These are phyloP conservation scores for Drosophila asahinai DNA, from an alignment of 1,140 invertebrate genomes.

Conservation along the genomic window DNA sequence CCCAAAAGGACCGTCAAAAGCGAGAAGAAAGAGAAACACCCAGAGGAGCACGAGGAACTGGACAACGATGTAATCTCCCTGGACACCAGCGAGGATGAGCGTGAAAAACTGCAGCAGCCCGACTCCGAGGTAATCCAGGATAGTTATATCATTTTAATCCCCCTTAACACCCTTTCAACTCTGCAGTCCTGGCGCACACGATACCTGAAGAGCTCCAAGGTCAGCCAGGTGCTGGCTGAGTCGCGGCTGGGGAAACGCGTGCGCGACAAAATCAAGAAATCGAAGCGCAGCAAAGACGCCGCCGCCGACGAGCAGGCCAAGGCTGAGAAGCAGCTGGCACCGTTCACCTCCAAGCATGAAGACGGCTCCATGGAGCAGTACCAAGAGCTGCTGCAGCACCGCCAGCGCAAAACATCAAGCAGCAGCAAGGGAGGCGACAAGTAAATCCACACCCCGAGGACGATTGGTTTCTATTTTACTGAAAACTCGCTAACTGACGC, in stretches of 20 bases:
- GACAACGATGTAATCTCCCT: constrained; percentile 79
- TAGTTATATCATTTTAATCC: neutral
- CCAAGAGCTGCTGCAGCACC: constrained; percentile 74
- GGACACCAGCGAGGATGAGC: constrained; percentile 80
- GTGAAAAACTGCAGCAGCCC: constrained; percentile 51
- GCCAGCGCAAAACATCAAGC: constrained; percentile 71
- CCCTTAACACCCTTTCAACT: neutral
- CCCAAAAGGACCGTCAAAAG: constrained; percentile 26
- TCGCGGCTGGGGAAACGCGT: constrained; percentile 87
- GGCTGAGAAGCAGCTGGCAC: constrained; percentile 17
- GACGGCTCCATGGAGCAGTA: constrained; percentile 84
- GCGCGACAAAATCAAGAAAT: constrained; percentile 87
- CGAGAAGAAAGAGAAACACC: constrained; percentile 24
- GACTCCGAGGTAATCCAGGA: constrained; percentile 53
- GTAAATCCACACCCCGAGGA: constrained; percentile 14
- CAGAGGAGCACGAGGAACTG: constrained; percentile 49
- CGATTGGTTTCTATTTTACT: constrained; percentile 51
- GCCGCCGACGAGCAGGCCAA: constrained; percentile 34
- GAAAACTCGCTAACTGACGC: constrained; percentile 55
- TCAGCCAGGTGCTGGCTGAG: constrained; percentile 86
- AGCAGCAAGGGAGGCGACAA: constrained; percentile 66
- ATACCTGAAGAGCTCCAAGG: constrained; percentile 86
- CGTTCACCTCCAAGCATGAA: constrained; percentile 75
- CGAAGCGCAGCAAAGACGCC: constrained; percentile 82
- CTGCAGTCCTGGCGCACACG: constrained; percentile 79